Conservation (phyloP, 2,113 vertebrate genomes). For the Formicarius rufipectus region DNA sequence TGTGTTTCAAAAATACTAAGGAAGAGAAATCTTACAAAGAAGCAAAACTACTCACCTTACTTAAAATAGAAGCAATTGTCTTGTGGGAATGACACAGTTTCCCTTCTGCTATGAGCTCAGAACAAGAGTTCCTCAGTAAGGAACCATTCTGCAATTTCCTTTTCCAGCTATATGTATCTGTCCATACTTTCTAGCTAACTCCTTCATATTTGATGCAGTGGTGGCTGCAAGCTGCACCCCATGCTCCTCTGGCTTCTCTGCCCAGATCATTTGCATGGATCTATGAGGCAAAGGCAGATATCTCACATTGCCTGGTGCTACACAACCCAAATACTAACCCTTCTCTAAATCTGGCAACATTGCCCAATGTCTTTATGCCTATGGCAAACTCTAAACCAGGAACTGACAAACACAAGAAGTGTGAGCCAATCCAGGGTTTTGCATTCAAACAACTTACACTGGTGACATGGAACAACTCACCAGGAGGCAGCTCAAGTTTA, state of each 20-base stretch:
- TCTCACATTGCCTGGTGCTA: not conserved
- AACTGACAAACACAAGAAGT: not conserved
- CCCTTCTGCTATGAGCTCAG: not conserved
- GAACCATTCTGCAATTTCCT: not conserved
- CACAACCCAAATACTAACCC: not conserved
- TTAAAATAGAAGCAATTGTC: not conserved
- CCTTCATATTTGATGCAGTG: not conserved
- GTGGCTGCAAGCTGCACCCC: not conserved
- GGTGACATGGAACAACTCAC: not conserved
- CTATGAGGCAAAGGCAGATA: not conserved
- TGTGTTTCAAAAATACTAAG: not conserved
- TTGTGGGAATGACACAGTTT: not conserved
- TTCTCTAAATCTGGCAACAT: not conserved
- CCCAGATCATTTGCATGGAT: not conserved
- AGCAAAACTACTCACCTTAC: not conserved
- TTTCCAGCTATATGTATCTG: accelerated
- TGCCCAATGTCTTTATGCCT: not conserved
- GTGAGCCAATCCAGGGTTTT: not conserved
- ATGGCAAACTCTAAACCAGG: not conserved
- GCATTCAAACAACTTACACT: not conserved
- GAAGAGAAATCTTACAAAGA: not conserved
- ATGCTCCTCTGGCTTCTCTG: not conserved
- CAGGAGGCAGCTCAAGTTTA: accelerated
- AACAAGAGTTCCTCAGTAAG: not conserved
- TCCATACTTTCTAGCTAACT: not conserved